Percentiles rank a stretch among this genome's conserved stretches.
phyloP scores from a whole-genome alignment of 2,888 invertebrate genomes.

The Tholera decimalis region DNA sequence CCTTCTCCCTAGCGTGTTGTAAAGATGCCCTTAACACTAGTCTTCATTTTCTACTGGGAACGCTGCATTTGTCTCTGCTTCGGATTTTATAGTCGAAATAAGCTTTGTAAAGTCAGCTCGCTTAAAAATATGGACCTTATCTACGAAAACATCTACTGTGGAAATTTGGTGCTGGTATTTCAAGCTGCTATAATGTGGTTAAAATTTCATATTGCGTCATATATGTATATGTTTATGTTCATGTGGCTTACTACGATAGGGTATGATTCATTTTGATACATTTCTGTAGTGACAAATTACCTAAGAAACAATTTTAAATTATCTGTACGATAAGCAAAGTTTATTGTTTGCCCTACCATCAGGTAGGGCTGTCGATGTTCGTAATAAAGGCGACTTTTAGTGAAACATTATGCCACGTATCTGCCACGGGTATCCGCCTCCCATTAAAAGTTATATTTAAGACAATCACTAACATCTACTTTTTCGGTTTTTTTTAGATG shows the following conservation, averaged over 20 bases:
- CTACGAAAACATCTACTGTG: slow-evolving; percentile 46
- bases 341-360: no score
- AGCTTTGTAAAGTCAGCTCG: slow-evolving; percentile 47
- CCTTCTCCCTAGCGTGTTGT: slow-evolving; percentile 87
- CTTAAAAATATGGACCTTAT: slow-evolving; percentile 55
- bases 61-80: slow-evolving; percentile 77
- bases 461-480: no score
- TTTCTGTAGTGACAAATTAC: no score
- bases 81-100: slow-evolving; percentile 68
- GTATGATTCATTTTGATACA: no score
- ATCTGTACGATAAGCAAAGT: no score
- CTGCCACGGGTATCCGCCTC: neutral
- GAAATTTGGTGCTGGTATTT: slow-evolving; percentile 27
- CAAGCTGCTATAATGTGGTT: slow-evolving; percentile 23
- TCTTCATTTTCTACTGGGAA: slow-evolving; percentile 87
- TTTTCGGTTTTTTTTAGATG: no score
- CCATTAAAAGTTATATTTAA: slow-evolving; percentile 28
- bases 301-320: no score
- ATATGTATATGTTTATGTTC: slow-evolving; percentile 33
- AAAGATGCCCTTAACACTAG: slow-evolving; percentile 91
- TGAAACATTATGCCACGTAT: slow-evolving; percentile 22
- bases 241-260: no score
- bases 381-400: no score
- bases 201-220: slow-evolving; percentile 37
- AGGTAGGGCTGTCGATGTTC: no score